Evolutionary conservation across 2,888 invertebrate species (phyloP).

Genomic region (Microplitis manilae): DNA sequence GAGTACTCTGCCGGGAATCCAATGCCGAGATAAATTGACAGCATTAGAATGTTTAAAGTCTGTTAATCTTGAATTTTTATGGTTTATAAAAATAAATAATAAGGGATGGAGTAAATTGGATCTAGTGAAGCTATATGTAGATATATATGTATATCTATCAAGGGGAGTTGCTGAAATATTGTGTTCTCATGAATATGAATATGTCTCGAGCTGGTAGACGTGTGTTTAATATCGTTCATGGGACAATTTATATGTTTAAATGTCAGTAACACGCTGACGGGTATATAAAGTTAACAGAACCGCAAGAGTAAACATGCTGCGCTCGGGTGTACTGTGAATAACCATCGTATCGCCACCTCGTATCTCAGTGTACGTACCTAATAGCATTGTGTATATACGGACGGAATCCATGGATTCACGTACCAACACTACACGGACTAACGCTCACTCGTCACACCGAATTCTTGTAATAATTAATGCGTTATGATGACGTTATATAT

Average conservation of each 20-base stretch:
- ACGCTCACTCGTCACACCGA: constrained; percentile 21
- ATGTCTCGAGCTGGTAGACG: neutral
- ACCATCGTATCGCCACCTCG: neutral
- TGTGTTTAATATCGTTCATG: neutral
- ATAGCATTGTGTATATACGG: neutral
- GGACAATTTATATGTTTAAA: constrained; percentile 18
- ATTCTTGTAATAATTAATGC: constrained; percentile 24
- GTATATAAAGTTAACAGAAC: constrained; percentile 32
- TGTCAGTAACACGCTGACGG: constrained; percentile 23
- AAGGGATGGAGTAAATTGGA: neutral
- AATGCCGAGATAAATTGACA: neutral
- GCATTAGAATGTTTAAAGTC: neutral
- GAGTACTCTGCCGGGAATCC: neutral
- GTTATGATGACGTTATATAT: neutral
- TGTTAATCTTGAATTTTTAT: neutral
- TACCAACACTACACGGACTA: constrained; percentile 5
- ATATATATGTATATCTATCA: neutral
- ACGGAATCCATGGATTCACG: neutral
- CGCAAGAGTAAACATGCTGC: constrained; percentile 25
- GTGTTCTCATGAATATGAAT: neutral
- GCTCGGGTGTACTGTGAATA: constrained; percentile 16
- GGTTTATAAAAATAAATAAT: neutral
- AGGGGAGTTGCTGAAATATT: neutral
- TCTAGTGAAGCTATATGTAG: neutral
- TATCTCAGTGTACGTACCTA: neutral